Conservation (phyloP, 2,797 vertebrate species). For the Megaceryle alcyon region DNA sequence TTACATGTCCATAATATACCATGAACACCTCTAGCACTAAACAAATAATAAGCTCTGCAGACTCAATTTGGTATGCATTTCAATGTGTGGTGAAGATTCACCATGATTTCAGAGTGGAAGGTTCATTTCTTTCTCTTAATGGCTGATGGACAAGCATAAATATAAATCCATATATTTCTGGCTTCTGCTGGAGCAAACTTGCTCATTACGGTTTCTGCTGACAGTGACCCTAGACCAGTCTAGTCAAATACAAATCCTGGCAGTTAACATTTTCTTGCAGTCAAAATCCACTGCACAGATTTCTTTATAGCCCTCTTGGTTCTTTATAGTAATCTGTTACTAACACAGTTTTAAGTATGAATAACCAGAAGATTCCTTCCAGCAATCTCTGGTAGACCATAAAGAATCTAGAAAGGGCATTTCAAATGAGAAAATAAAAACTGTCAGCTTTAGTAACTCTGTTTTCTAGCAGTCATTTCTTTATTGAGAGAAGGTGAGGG, state of each 20-base stretch:
- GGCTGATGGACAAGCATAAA: conserved; percentile 9
- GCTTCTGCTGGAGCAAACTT: conserved; percentile 16
- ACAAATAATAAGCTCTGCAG: conserved; percentile 53
- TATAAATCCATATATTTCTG: conserved; percentile 33
- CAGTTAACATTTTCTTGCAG: background rate
- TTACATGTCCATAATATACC: conserved; percentile 33
- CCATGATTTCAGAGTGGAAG: background rate
- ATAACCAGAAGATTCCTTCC: background rate
- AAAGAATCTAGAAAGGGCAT: background rate
- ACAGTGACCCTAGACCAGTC: background rate
- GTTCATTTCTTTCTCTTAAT: conserved; percentile 39
- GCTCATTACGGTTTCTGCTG: conserved; percentile 18
- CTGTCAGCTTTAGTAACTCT: background rate
- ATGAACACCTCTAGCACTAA: conserved; percentile 49
- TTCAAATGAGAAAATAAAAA: conserved; percentile 2
- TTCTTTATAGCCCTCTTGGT: background rate
- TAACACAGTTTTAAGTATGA: background rate
- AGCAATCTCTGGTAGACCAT: background rate
- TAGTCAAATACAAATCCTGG: background rate
- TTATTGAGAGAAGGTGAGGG: background rate
- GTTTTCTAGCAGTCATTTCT: background rate
- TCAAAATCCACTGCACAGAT: background rate
- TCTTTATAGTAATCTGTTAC: background rate
- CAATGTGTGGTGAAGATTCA: conserved; percentile 58
- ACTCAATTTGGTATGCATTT: conserved; percentile 61